Base-by-base conservation (phyloP, 1,140 invertebrate species). In the Ctenoplectra terminalis region DNA sequence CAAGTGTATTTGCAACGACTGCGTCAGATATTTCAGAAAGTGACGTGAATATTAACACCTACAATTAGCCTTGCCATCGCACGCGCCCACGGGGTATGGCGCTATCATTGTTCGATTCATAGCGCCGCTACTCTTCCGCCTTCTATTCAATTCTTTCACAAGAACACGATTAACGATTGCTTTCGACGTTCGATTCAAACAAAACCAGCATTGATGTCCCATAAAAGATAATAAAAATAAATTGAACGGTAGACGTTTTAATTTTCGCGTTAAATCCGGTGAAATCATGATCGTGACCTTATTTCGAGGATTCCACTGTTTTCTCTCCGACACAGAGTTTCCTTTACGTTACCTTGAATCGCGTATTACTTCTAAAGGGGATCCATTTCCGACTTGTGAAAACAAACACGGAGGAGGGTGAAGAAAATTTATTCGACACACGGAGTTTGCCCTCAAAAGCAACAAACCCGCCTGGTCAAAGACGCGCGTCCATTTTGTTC, bases 1-100 rank as follows among this genome's bases (percentile, higher is more conserved):
- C 81, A 71, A 64, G 70, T 89, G 88, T 83, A 84, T 91, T 91
- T 85, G 76, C 85, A 85, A 90, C 90, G 84, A 83, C 74, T 85
- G 71, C 71, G 80, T 75, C 84, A 58, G 84, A 85, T 91, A 92
- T 89, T 91, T 91, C 82, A 64, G 84, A 90, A 81, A 88, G 75
- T 88, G 90, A 90, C 89, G 91, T 76, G 82, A 87, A 87, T 87
- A 90, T 89, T 89, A 86, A 76, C 81, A 70, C 43, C 66, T 72
- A 56, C 73, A 73, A 86, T 86, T 72, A 43, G 40, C 37, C 74
- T 82, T 60, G 54, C 23, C 17, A 40, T 50, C 43, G 66, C 48
- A 74, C 34, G 23, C 60, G 37, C 46, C 31, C 26, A 56, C 46
- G 50, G 43, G n/a, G 46, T 17, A 34, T 56, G 60, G 56, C 60